These are phyloP conservation scores for Bombus superbus DNA, from an alignment of 1,140 invertebrate genomes.

Conservation along the genomic window DNA sequence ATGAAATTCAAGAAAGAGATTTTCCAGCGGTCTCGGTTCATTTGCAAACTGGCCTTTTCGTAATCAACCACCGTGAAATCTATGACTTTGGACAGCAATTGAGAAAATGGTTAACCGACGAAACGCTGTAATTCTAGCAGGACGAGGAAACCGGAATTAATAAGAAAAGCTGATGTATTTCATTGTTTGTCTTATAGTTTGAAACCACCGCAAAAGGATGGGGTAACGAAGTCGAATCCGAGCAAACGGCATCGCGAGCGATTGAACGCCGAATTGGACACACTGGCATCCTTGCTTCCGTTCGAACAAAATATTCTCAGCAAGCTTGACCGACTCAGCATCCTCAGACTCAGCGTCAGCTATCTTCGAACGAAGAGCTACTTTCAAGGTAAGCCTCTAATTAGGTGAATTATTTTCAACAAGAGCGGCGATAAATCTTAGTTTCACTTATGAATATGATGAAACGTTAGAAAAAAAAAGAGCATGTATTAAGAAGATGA, in stretches of 20 bases:
- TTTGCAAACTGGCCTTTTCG: too few relatives aligned
- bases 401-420: too few relatives aligned
- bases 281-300: conserved; percentile 97
- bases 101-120: too few relatives aligned
- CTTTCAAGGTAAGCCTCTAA: conserved; percentile 93
- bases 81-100: too few relatives aligned
- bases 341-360: conserved; percentile 97
- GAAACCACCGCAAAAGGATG: conserved; percentile 97
- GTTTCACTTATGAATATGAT: background rate
- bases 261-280: conserved; percentile 98
- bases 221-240: conserved; percentile 99
- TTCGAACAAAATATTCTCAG: conserved; percentile 99
- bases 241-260: conserved; percentile 98
- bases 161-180: background rate
- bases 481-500: background rate
- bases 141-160: too few relatives aligned
- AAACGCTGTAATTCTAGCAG: too few relatives aligned
- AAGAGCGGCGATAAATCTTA: background rate
- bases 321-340: conserved; percentile 98
- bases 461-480: background rate
- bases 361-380: conserved; percentile 99
- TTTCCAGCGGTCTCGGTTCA: too few relatives aligned
- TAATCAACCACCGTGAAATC: too few relatives aligned
- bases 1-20: background rate
- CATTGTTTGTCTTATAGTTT: conserved; percentile 87